Evolutionary conservation across 1,140 invertebrate genomes (phyloP).

Genomic region (Theocolax elegans): DNA sequence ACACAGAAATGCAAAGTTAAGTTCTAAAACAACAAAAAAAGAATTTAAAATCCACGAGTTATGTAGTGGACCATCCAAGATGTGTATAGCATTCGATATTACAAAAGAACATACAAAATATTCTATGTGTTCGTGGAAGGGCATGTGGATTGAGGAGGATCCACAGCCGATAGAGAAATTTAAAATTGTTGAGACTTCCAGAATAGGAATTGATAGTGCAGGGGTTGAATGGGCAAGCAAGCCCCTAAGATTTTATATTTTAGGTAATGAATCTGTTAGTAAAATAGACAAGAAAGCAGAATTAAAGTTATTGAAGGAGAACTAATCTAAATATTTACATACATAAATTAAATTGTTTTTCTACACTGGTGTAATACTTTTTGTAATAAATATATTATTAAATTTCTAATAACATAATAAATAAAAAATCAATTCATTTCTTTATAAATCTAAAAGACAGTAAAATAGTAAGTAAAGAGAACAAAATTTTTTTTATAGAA

Average conservation of each 20-base stretch:
- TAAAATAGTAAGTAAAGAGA: background rate
- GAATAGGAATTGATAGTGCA: constrained; percentile 79
- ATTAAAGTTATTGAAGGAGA: background rate
- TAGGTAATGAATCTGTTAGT: constrained; percentile 70
- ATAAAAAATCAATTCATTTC: background rate
- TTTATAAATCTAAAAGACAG: background rate
- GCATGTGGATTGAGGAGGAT: constrained; percentile 75
- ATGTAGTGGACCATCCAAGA: constrained; percentile 83
- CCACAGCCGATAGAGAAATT: constrained; percentile 50
- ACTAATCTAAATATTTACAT: no score
- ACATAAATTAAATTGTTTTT: no score
- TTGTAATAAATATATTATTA: background rate
- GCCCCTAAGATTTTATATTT: constrained; percentile 76
- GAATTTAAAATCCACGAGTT: constrained; percentile 70
- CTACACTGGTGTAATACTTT: no score
- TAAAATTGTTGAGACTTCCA: constrained; percentile 68
- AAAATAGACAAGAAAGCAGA: constrained; percentile 70
- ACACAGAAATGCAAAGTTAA: constrained; percentile 53
- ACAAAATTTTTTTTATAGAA: constrained; percentile 1
- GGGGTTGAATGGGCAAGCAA: constrained; percentile 74
- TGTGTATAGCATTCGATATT: constrained; percentile 79
- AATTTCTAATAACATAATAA: constrained; percentile 1
- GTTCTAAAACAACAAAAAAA: constrained; percentile 43
- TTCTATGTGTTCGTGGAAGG: constrained; percentile 60
- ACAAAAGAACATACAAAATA: constrained; percentile 71